Evolutionary conservation across 1,140 invertebrate genomes (phyloP).

Genomic region (Caenorhabditis remanei): DNA sequence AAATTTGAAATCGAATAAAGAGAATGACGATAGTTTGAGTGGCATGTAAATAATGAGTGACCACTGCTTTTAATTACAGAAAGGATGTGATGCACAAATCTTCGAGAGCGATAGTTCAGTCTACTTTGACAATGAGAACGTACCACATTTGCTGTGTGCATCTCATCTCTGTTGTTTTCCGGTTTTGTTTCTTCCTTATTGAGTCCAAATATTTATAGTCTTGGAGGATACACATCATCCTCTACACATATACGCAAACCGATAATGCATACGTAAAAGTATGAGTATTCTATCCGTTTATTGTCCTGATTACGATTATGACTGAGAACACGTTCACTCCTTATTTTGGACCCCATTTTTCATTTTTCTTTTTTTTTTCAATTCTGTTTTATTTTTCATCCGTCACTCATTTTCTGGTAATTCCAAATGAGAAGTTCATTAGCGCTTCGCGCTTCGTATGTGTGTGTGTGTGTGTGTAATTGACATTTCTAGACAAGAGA

Average conservation of each 20-base stretch:
- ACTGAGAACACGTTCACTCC: not conserved
- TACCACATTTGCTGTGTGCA: not conserved
- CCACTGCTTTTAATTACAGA: conserved; percentile 29
- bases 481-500: conserved; percentile 17
- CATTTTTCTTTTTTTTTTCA: not conserved
- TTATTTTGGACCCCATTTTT: not conserved
- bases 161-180: not conserved
- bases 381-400: not conserved
- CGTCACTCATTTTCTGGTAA: not conserved
- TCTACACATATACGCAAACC: not conserved
- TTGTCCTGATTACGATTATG: conserved; percentile 11
- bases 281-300: no score
- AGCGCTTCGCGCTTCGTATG: not conserved
- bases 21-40: not conserved
- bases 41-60: conserved; percentile 37
- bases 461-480: conserved; percentile 29
- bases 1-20: not conserved
- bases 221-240: conserved; percentile 3
- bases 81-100: conserved; percentile 8
- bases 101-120: not conserved
- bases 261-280: not conserved
- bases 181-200: conserved; percentile 6
- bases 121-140: conserved; percentile 10
- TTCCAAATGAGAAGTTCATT: conserved; percentile 6
- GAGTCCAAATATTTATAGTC: conserved; percentile 31